A percentile compares a stretch with the other conserved stretches of the same genome.
These are phyloP conservation scores for Athene noctua DNA, from an alignment of 2,113 vertebrate species.

Conservation along the genomic window DNA sequence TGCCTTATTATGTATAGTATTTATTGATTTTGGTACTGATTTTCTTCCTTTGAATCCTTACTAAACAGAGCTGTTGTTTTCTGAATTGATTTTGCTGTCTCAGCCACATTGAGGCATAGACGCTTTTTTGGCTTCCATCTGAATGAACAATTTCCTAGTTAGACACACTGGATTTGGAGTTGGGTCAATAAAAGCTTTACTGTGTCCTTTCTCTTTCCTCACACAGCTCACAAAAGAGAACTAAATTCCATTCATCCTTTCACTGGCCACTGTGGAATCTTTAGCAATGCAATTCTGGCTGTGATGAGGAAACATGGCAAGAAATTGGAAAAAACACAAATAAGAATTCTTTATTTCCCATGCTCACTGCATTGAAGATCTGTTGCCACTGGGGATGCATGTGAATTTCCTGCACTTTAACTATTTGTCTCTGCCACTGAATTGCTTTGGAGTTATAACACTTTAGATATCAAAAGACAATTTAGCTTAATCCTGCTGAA, in stretches of 20 bases:
- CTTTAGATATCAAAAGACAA: conserved; percentile 44
- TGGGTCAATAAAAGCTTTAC: conserved; percentile 83
- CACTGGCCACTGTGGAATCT: conserved; percentile 75
- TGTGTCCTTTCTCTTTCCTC: conserved; percentile 77
- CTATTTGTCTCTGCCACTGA: conserved; percentile 41
- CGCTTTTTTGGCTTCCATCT: conserved; percentile 78
- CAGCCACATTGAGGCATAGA: conserved; percentile 70
- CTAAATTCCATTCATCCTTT: conserved; percentile 81
- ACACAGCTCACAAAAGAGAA: conserved; percentile 77
- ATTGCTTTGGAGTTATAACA: conserved; percentile 45
- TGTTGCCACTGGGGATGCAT: conserved; percentile 57
- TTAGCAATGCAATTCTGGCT: conserved; percentile 71
- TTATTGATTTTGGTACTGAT: conserved; percentile 34
- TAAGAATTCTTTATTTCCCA: conserved; percentile 72
- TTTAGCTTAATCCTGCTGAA: conserved; percentile 61
- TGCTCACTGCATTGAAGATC: conserved; percentile 56
- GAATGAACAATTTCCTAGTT: conserved; percentile 81
- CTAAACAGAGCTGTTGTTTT: conserved; percentile 73
- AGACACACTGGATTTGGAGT: conserved; percentile 81
- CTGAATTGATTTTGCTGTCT: conserved; percentile 79
- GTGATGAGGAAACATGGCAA: conserved; percentile 73
- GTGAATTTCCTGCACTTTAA: conserved; percentile 67
- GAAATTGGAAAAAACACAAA: conserved; percentile 74
- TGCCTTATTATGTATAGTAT: conserved; percentile 18
- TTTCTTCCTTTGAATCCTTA: conserved; percentile 58